A percentile compares a stretch with the other conserved stretches of the same genome.
Evolutionary conservation across 2,113 vertebrate genomes (phyloP).

Genomic region (Phalacrocorax carbo): DNA sequence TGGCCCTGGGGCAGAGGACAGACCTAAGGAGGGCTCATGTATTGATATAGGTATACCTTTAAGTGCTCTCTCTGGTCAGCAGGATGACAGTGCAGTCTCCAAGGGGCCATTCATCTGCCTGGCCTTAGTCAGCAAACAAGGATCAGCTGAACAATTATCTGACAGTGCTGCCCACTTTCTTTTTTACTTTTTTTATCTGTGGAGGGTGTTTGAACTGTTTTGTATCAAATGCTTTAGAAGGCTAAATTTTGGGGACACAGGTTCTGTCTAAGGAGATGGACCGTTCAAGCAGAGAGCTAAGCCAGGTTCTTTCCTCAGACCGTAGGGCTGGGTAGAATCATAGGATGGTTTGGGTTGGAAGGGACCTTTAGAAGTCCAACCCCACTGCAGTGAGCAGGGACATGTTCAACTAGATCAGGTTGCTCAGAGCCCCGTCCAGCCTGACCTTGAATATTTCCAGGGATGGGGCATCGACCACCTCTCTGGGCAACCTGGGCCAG

Average conservation of each 20-base stretch:
- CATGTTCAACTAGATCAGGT: too few species aligned
- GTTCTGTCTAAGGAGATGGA: neutral
- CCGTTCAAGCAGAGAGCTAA: neutral
- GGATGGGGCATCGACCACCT: too few species aligned
- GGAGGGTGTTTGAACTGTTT: neutral
- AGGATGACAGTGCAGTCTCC: neutral
- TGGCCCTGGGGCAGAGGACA: neutral
- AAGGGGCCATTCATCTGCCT: neutral
- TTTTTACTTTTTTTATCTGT: neutral
- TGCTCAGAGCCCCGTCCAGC: too few species aligned
- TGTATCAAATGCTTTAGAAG: neutral
- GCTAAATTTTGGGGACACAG: neutral
- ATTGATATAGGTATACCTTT: neutral
- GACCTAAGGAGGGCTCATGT: neutral
- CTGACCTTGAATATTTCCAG: too few species aligned
- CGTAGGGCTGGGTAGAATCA: neutral
- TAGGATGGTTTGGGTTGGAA: too few species aligned
- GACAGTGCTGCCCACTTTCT: neutral
- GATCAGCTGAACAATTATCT: neutral
- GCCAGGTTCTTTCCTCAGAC: neutral
- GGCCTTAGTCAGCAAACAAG: neutral
- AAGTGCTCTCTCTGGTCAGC: neutral
- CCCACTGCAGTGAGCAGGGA: too few species aligned
- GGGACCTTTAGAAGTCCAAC: too few species aligned
- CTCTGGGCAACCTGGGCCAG: too few species aligned